A percentile compares a stretch with the other conserved stretches of the same genome.
Conservation (phyloP, 2,797 vertebrate species). For the Neopelma chrysocephalum region DNA sequence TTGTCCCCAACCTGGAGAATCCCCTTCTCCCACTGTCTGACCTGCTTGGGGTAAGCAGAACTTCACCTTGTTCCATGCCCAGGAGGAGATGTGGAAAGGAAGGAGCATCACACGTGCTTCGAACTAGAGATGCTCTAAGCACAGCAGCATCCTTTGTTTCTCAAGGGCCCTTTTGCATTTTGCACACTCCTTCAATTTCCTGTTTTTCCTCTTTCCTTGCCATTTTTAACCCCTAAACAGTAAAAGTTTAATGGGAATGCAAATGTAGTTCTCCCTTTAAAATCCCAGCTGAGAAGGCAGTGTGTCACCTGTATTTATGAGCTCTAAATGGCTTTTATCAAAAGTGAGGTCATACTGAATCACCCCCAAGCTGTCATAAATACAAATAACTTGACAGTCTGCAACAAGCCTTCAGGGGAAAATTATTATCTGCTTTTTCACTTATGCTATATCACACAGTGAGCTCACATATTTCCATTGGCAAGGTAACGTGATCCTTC, state of each 20-base stretch:
- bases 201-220: not conserved
- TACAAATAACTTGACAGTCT: slow-evolving; percentile 75
- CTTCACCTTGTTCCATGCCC: not conserved
- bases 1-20: not conserved
- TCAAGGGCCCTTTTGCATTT: not conserved
- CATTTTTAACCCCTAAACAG: slow-evolving; percentile 25
- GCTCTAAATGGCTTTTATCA: slow-evolving; percentile 78
- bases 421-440: slow-evolving; percentile 70
- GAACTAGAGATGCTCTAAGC: not conserved
- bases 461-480: slow-evolving; percentile 74
- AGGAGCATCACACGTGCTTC: not conserved
- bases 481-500: slow-evolving; percentile 75
- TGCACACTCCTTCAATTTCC: not conserved
- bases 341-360: slow-evolving; percentile 77
- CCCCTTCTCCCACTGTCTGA: not conserved
- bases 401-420: slow-evolving; percentile 75
- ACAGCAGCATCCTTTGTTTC: not conserved
- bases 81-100: not conserved
- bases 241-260: slow-evolving; percentile 56
- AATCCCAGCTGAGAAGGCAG: slow-evolving; percentile 51
- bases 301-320: slow-evolving; percentile 72
- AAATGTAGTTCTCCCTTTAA: slow-evolving; percentile 58
- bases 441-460: slow-evolving; percentile 71
- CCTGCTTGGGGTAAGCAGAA: not conserved
- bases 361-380: slow-evolving; percentile 73